Conservation (phyloP, 2,113 vertebrate species). For the Stictonetta naevosa region DNA sequence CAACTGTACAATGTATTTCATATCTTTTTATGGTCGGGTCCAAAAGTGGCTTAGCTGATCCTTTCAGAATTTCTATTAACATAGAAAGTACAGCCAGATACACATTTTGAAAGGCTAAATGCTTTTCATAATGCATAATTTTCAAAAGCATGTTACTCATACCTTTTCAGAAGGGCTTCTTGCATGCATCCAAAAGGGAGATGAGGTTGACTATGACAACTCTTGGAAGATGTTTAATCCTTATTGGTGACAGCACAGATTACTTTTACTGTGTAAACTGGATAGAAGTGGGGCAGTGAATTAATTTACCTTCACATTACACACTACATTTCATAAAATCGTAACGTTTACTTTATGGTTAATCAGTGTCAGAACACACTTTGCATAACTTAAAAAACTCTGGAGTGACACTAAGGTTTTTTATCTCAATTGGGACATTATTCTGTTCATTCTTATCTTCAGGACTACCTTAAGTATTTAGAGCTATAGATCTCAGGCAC, state of each 20-base stretch:
- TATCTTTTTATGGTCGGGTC: background rate
- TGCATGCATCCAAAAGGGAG: background rate
- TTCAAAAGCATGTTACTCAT: background rate
- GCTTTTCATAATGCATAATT: no score
- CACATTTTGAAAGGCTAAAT: background rate
- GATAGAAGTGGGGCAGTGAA: background rate
- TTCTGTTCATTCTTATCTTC: background rate
- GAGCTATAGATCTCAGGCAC: background rate
- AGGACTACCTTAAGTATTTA: background rate
- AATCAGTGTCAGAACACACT: background rate
- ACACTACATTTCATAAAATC: background rate
- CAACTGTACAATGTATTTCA: background rate
- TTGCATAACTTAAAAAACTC: background rate
- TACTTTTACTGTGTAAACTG: background rate
- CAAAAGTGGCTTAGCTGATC: background rate
- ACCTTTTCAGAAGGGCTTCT: background rate
- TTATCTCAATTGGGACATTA: background rate
- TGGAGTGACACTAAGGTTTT: background rate
- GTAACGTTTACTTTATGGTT: background rate
- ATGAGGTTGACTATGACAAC: background rate
- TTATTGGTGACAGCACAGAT: background rate
- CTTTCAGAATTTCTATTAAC: background rate
- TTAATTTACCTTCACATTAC: background rate
- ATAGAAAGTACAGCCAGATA: background rate
- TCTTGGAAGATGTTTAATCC: background rate